Evolutionary conservation across 2,888 invertebrate genomes (phyloP).

Genomic region (Catocala nupta): DNA sequence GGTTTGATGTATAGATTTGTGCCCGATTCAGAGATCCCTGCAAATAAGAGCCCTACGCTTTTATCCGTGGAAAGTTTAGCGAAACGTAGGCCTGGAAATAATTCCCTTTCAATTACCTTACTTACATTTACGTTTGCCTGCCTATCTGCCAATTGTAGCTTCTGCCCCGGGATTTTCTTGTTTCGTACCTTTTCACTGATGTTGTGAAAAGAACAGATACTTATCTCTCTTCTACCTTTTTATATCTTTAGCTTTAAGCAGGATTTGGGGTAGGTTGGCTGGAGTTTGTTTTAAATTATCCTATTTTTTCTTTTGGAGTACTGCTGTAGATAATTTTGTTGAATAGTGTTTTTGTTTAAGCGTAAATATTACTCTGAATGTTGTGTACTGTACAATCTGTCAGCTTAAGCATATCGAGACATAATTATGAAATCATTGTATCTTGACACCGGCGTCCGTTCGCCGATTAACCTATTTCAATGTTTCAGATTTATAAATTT

Average conservation of each 20-base stretch:
- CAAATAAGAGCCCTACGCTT: conserved; percentile 45
- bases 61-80: conserved; percentile 56
- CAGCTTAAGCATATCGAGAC: too few species aligned
- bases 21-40: conserved; percentile 38
- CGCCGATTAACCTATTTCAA: too few species aligned
- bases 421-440: too few species aligned
- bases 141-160: conserved; percentile 55
- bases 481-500: too few species aligned
- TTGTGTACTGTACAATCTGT: too few species aligned
- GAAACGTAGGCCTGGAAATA: conserved; percentile 48
- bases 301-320: background rate
- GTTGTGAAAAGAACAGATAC: conserved; percentile 37
- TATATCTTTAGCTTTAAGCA: conserved; percentile 9
- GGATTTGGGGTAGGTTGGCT: conserved; percentile 7
- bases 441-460: too few species aligned
- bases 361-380: too few species aligned
- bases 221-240: conserved; percentile 34
- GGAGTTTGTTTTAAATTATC: background rate
- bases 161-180: conserved; percentile 47
- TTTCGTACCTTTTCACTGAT: conserved; percentile 36
- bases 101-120: conserved; percentile 62
- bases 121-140: conserved; percentile 50
- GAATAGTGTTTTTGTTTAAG: too few species aligned
- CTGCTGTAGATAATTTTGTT: too few species aligned
- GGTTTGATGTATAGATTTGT: conserved; percentile 46